Evolutionary conservation across 2,797 vertebrate species (phyloP).

Genomic region (Protosalanx chinensis): DNA sequence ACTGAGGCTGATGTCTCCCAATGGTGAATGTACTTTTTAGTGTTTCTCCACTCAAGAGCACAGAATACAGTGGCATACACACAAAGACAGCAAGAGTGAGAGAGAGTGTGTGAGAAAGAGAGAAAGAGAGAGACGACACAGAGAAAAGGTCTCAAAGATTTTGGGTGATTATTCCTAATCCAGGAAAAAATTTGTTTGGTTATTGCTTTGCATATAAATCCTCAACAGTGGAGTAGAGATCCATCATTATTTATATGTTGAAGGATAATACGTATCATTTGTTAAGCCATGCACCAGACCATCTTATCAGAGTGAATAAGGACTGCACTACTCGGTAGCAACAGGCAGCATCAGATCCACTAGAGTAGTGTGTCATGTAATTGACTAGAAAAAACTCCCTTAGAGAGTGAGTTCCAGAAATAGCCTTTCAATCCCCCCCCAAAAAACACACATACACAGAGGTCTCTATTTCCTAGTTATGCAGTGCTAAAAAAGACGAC

Average conservation of each 20-base stretch:
- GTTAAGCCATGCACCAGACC: constrained; percentile 19
- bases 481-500: constrained; percentile 58
- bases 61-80: background rate
- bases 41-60: constrained; percentile 10
- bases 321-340: constrained; percentile 39
- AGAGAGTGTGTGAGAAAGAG: background rate
- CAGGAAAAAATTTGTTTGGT: constrained; percentile 1
- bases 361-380: constrained; percentile 41
- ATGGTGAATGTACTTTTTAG: background rate
- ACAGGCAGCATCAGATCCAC: constrained; percentile 25
- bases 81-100: constrained; percentile 14
- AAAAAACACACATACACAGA: constrained; percentile 46
- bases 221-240: constrained; percentile 20
- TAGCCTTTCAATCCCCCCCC: constrained; percentile 43
- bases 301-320: constrained; percentile 40
- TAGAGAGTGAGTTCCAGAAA: constrained; percentile 51
- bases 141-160: too few relatives aligned
- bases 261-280: constrained; percentile 25
- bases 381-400: constrained; percentile 44
- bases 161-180: background rate
- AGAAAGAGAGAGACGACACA: too few relatives aligned
- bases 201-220: constrained; percentile 21
- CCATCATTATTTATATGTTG: constrained; percentile 20
- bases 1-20: constrained; percentile 8
- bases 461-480: constrained; percentile 58